phyloP scores from a whole-genome alignment of 2,797 vertebrate genomes.

The Neosilurus mollespiculum region DNA sequence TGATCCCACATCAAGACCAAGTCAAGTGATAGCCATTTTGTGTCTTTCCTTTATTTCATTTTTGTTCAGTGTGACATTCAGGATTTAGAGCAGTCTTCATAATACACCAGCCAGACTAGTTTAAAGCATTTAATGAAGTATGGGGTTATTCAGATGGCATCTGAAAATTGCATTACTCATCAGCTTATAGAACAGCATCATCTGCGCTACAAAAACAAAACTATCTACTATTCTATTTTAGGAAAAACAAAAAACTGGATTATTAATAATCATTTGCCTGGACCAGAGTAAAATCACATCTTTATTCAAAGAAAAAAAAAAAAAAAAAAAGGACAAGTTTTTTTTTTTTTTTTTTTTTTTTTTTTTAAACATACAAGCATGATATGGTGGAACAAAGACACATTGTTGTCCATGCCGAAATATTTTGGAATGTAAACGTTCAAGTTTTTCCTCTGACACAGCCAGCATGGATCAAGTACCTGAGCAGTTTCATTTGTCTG shows the following conservation, averaged over 20 bases:
- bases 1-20: not conserved
- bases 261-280: not conserved
- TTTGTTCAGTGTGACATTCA: not conserved
- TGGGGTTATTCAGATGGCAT: not conserved
- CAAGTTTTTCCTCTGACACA: slow-evolving; percentile 42
- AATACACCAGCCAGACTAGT: not conserved
- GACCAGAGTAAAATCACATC: not conserved
- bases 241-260: not conserved
- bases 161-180: not conserved
- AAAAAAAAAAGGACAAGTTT: too few species aligned
- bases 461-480: slow-evolving; percentile 29
- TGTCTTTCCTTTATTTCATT: not conserved
- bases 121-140: not conserved
- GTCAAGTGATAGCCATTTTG: not conserved
- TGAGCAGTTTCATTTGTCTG: slow-evolving; percentile 31
- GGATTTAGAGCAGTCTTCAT: not conserved
- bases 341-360: not conserved
- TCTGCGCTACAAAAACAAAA: not conserved
- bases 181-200: not conserved
- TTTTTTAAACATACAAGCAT: slow-evolving; percentile 53
- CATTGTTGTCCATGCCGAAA: slow-evolving; percentile 51
- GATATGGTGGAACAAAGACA: slow-evolving; percentile 40
- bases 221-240: not conserved
- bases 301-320: too few species aligned
- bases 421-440: slow-evolving; percentile 54